phyloP scores from a whole-genome alignment of 1,140 invertebrate genomes.

The Theocolax elegans region DNA sequence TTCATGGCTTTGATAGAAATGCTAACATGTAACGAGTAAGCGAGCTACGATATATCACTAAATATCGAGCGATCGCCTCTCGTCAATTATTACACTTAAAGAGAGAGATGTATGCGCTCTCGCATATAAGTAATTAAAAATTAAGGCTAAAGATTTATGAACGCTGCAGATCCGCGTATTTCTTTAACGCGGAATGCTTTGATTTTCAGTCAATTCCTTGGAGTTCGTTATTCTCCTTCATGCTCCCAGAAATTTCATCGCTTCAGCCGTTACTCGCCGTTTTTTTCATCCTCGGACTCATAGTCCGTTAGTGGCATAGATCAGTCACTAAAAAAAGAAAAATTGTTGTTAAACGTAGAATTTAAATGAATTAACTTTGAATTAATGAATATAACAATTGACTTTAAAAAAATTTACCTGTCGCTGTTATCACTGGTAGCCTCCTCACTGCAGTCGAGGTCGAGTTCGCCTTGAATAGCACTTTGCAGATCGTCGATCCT shows the following conservation, averaged over 20 bases:
- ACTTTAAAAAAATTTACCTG: slow-evolving; percentile 62
- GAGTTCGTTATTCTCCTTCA: slow-evolving; percentile 34
- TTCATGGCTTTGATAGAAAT: slow-evolving; percentile 36
- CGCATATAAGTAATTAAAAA: slow-evolving; percentile 31
- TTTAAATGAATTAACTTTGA: background rate
- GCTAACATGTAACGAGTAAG: slow-evolving; percentile 29
- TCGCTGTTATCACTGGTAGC: slow-evolving; percentile 73
- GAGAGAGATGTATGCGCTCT: slow-evolving; percentile 28
- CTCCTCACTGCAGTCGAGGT: slow-evolving; percentile 70
- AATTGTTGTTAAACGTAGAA: background rate
- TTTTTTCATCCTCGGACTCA: slow-evolving; percentile 52
- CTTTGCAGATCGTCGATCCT: slow-evolving; percentile 86
- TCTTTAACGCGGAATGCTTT: slow-evolving; percentile 29
- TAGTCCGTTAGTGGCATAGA: slow-evolving; percentile 57
- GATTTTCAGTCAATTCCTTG: slow-evolving; percentile 37
- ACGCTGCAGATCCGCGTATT: slow-evolving; percentile 8
- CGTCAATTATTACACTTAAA: slow-evolving; percentile 29
- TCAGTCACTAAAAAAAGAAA: slow-evolving; percentile 58
- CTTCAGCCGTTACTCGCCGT: slow-evolving; percentile 41
- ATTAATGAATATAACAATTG: background rate
- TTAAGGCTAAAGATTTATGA: slow-evolving; percentile 40
- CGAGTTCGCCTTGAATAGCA: slow-evolving; percentile 82
- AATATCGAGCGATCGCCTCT: background rate
- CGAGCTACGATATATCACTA: background rate
- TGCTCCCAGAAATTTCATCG: slow-evolving; percentile 22